Base-by-base conservation (phyloP, 2,113 vertebrate species). In the Rhinopomastus cyanomelas region DNA sequence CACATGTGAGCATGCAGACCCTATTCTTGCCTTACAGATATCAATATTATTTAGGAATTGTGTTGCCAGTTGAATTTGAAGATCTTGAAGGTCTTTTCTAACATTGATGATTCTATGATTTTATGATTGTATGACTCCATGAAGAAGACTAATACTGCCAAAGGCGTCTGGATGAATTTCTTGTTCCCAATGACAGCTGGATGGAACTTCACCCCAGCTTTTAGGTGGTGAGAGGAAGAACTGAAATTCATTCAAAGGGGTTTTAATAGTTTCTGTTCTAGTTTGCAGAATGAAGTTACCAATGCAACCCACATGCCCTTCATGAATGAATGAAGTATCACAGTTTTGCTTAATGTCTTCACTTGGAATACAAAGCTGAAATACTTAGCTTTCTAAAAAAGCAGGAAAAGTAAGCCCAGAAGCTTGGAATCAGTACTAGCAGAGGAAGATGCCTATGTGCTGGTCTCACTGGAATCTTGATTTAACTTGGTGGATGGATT, bases 191-290 rank as follows among this genome's bases (percentile, higher is more conserved):
- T 34, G 60, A 91, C 49, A 91, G 72, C 60, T 80, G 85, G 46
- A 53, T 29, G 87, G 72, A 89, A 77, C 59, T 85, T 89, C 57
- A 77, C 29, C 23, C 60, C 67, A 56, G 44, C 34, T 90, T 93
- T 87, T 29, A 89, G 67, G 55, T 82, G 82, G 91, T 92, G 61
- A 82, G 87, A 90, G 85, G 71, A 44, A 89, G 80, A 74, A n/a
- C 65, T 92, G 85, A 85, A 92, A 89, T 87, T 93, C 79, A 91
- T 80, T 92, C 87, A 93, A 87, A 93, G 25, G 37, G 37, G 80
- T 89, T 89, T 90, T 67, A 29, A 94, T 72, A 85, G 93, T 92
- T 36, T 65, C 56, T 86, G 68, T 66, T 94, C 73, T 2, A 88
- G 62, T 79, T 65, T 84, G 62, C n/a, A 79, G 83, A 88, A 91